Base-by-base conservation (phyloP, 2,113 vertebrate species). In the Bufo bufo region DNA sequence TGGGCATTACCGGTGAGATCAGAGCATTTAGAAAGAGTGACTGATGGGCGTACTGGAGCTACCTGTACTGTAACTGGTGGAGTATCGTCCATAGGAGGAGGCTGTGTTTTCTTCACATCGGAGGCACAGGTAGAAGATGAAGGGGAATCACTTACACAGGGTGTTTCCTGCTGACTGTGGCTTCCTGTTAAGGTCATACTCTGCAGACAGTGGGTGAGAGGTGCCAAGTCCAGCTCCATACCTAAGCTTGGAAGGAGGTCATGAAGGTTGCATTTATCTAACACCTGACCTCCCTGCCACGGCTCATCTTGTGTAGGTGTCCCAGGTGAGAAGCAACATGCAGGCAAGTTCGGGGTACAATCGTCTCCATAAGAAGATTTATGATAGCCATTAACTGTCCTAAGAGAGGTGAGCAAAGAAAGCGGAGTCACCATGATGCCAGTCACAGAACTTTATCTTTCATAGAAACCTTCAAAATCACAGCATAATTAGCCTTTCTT, bases 261-360 rank as follows among this genome's bases (percentile, higher is more conserved):
- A 78, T 69, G 59, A 16, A 66, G 4, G 13, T 87, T 82, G 93
- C 95, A 89, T 59, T 69, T 89, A 17, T 72, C 50, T 5, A 20
- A 8, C 12, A 2, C 50, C 23, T 52, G 54, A 12, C 33, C 23
- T 78, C 61, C 33, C 23, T 78, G 59, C 81, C 58, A 66, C 6
- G 49, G 87, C 59, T 89, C 87, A 69, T 89, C 87, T 43, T 89
- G 81, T 58, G 61, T 79, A 11, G 87, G 87, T 19, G 87, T 89
- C 49, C 82, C 87, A 78, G 82, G 87, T 43, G 87, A 89, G 14
- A 78, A 63, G 33, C 87, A 89, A 49, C 82, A 89, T 58, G 72
- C 50, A 84, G 82, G 87, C 19, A 66, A 65, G 16, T 72, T 12
- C 4, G 43, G 4, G 19, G 33, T 66, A 33, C 59, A 77, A n/a